phyloP scores from a whole-genome alignment of 2,888 invertebrate genomes.

The Microplitis deprimator region DNA sequence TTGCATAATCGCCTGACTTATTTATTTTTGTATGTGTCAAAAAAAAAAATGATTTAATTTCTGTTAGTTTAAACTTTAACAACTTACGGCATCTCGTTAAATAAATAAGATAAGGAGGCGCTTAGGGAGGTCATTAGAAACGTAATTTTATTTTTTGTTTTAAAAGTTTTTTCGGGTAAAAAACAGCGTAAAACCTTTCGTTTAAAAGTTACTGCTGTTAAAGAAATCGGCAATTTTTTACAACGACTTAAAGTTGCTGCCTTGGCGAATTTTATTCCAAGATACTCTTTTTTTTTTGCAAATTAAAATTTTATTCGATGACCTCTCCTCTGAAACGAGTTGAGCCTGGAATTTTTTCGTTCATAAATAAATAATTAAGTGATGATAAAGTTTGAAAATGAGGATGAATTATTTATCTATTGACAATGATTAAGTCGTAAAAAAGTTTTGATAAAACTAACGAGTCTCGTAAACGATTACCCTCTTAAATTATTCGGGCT shows the following conservation, averaged over 20 bases:
- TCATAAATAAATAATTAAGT: not conserved
- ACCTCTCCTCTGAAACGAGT: no score
- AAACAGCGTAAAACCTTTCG: no score
- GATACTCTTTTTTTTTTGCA: no score
- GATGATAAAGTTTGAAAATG: not conserved
- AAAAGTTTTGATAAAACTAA: not conserved
- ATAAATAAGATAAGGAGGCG: not conserved
- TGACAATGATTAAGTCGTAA: not conserved
- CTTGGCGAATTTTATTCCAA: no score
- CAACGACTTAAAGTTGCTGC: no score
- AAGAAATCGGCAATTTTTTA: no score
- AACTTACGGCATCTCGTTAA: not conserved
- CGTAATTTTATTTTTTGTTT: not conserved
- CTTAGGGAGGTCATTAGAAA: not conserved
- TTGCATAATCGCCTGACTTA: not conserved
- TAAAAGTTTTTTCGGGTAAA: no score
- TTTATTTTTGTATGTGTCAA: not conserved
- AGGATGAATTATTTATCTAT: no score
- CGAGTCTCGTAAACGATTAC: conserved; percentile 52
- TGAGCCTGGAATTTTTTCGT: no score
- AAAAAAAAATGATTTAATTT: not conserved
- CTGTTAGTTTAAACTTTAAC: not conserved
- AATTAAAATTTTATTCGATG: no score
- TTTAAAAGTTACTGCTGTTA: no score
- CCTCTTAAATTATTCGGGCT: conserved; percentile 58